These are phyloP conservation scores for Pelobates cultripes DNA, from an alignment of 2,797 vertebrate genomes.

Conservation along the genomic window DNA sequence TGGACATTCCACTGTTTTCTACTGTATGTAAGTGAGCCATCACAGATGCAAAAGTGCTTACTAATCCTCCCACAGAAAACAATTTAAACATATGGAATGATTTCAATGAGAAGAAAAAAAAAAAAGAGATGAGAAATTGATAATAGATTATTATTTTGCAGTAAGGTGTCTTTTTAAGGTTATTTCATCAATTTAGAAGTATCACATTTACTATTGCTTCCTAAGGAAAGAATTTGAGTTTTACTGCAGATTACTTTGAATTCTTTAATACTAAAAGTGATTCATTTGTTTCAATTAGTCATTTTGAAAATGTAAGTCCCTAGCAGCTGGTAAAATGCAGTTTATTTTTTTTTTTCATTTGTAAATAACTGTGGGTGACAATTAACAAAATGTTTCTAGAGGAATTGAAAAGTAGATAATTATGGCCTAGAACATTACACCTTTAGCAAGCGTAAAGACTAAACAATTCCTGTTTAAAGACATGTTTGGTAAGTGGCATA, in stretches of 20 bases:
- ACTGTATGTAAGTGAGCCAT: too few species aligned
- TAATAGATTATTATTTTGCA: too few species aligned
- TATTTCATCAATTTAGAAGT: conserved; percentile 64
- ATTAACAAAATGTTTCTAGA: conserved; percentile 69
- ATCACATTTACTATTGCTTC: conserved; percentile 61
- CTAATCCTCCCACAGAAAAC: too few species aligned
- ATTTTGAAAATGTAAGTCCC: conserved; percentile 67
- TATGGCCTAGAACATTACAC: conserved; percentile 62
- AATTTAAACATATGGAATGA: too few species aligned
- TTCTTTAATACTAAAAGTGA: conserved; percentile 58
- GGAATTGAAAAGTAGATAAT: conserved; percentile 63
- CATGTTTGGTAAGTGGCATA: conserved; percentile 20
- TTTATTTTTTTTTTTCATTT: conserved; percentile 63
- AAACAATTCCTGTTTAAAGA: conserved; percentile 60
- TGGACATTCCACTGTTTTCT: too few species aligned
- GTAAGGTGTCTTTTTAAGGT: conserved; percentile 41
- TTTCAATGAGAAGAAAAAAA: too few species aligned
- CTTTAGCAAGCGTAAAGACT: conserved; percentile 59
- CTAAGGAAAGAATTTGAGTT: conserved; percentile 58
- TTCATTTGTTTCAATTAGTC: conserved; percentile 77
- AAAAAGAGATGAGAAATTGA: too few species aligned
- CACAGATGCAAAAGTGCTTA: too few species aligned
- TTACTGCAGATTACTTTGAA: conserved; percentile 67
- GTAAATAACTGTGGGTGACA: conserved; percentile 74
- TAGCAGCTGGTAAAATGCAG: conserved; percentile 72